Conservation (phyloP, 2,113 vertebrate species). For the Mystacornis crossleyi region DNA sequence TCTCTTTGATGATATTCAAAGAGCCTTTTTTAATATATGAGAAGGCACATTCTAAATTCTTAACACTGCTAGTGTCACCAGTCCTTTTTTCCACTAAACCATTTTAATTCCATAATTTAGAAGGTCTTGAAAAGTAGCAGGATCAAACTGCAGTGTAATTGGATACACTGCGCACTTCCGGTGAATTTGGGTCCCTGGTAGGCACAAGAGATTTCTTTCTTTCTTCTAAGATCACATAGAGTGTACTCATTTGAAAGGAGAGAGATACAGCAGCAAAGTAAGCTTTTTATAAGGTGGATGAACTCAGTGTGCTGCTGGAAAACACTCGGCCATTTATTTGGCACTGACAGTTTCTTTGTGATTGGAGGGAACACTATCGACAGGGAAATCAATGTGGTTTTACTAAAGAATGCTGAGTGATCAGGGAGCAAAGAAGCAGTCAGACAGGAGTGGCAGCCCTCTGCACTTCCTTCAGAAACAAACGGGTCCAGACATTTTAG, state of each 20-base stretch:
- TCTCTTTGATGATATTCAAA: constrained; percentile 83
- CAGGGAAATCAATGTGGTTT: constrained; percentile 71
- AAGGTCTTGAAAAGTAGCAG: constrained; percentile 64
- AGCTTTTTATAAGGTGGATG: constrained; percentile 18
- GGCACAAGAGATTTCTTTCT: constrained; percentile 8
- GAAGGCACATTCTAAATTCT: constrained; percentile 76
- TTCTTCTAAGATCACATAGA: constrained; percentile 20
- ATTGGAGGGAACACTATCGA: constrained; percentile 67
- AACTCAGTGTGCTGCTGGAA: constrained; percentile 46
- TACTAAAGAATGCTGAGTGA: constrained; percentile 39
- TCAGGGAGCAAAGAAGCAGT: constrained; percentile 33
- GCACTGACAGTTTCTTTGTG: constrained; percentile 59
- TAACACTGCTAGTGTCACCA: constrained; percentile 71
- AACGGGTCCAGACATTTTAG: neutral
- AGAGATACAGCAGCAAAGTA: neutral
- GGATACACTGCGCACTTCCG: constrained; percentile 8
- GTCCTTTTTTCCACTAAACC: constrained; percentile 55
- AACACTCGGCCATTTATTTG: constrained; percentile 60
- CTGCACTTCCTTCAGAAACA: constrained; percentile 1
- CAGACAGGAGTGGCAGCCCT: neutral
- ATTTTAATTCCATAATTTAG: constrained; percentile 78
- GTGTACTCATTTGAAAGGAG: neutral
- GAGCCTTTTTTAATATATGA: constrained; percentile 74
- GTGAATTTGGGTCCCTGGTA: constrained; percentile 39
- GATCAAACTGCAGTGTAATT: constrained; percentile 58